Percentiles rank a stretch among this genome's conserved stretches.
Evolutionary conservation across 2,888 invertebrate genomes (phyloP).

Genomic region (Acleris sparsana): DNA sequence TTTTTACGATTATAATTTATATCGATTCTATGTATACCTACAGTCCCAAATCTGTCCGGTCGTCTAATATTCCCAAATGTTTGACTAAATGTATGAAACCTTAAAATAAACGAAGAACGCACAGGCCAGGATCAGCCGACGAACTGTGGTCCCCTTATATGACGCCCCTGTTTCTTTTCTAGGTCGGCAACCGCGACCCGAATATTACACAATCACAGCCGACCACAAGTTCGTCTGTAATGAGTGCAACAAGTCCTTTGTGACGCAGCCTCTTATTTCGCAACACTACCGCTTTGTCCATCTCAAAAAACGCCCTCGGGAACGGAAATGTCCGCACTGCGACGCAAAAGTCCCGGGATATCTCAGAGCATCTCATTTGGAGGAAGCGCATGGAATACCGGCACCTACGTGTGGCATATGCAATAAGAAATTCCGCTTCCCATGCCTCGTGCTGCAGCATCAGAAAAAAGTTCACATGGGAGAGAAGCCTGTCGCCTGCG

Average conservation of each 20-base stretch:
- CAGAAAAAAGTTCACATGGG: conserved; percentile 63
- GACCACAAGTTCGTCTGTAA: conserved; percentile 52
- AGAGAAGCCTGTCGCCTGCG: conserved; percentile 65
- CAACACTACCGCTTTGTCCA: conserved; percentile 64
- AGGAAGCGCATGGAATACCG: conserved; percentile 57
- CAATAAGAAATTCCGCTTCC: conserved; percentile 59
- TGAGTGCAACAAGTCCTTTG: conserved; percentile 51
- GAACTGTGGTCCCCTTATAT: conserved; percentile 19
- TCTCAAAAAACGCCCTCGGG: conserved; percentile 52
- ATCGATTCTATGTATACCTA: too few species aligned
- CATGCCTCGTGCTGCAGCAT: conserved; percentile 54
- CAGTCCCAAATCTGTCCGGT: too few species aligned
- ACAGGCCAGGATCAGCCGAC: too few species aligned
- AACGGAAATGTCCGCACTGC: conserved; percentile 58
- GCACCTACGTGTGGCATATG: conserved; percentile 62
- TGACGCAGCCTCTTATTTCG: conserved; percentile 55
- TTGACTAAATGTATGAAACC: too few species aligned
- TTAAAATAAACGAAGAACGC: too few species aligned
- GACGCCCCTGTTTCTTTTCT: conserved; percentile 55
- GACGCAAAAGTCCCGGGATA: conserved; percentile 52
- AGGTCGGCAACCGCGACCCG: conserved; percentile 45
- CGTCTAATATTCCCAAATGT: too few species aligned
- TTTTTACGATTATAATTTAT: too few species aligned
- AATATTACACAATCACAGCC: conserved; percentile 47
- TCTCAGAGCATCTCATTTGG: conserved; percentile 56